These are phyloP conservation scores for Mamestra brassicae DNA, from an alignment of 2,888 invertebrate genomes.

Conservation along the genomic window DNA sequence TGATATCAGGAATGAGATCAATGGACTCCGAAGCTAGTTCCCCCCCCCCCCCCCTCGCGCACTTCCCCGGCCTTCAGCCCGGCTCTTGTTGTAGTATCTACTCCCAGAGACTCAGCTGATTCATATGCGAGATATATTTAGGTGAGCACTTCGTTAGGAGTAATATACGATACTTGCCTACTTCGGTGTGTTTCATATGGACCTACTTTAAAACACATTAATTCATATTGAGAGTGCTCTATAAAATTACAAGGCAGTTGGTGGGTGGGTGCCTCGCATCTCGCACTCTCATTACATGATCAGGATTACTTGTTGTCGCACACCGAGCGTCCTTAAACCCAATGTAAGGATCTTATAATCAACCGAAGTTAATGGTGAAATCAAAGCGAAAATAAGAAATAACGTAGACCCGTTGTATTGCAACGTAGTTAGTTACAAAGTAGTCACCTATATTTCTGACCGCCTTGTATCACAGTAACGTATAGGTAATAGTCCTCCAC, in stretches of 20 bases:
- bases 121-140: not conserved
- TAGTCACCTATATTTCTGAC: too few relatives aligned
- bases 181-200: not conserved
- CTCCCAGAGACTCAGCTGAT: slow-evolving; percentile 2
- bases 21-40: not conserved
- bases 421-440: too few relatives aligned
- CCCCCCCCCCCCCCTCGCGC: too few relatives aligned
- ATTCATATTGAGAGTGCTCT: slow-evolving; percentile 38
- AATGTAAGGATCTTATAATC: not conserved
- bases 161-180: slow-evolving; percentile 1
- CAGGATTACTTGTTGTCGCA: not conserved
- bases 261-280: not conserved
- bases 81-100: not conserved
- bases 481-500: too few relatives aligned
- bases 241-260: slow-evolving; percentile 18
- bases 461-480: too few relatives aligned
- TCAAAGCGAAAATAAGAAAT: not conserved
- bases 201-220: slow-evolving; percentile 50
- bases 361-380: not conserved
- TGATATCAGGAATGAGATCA: not conserved
- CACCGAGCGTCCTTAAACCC: not conserved
- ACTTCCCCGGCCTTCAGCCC: not conserved
- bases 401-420: not conserved
- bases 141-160: slow-evolving; percentile 10
- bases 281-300: not conserved